Percentiles rank a stretch among this genome's conserved stretches.
Conservation (phyloP, 2,797 vertebrate species). For the Thamnophis elegans region DNA sequence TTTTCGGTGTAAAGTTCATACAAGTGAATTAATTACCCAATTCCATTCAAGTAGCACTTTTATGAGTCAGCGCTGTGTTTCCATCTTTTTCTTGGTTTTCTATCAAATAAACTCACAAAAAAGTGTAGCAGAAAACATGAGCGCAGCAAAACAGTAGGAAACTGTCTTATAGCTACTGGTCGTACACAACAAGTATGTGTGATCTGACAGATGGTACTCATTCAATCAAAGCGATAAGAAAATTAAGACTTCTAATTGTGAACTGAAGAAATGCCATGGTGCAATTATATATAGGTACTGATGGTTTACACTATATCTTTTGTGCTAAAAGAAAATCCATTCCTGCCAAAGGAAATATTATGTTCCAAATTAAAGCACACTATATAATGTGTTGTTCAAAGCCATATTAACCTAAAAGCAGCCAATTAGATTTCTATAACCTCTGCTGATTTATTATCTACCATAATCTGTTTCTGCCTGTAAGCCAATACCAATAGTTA, state of each 20-base stretch:
- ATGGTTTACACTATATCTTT: neutral
- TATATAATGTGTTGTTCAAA: slow-evolving; percentile 27
- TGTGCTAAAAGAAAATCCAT: neutral
- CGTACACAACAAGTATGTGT: neutral
- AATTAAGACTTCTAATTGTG: neutral
- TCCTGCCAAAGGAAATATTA: slow-evolving; percentile 14
- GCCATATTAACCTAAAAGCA: slow-evolving; percentile 35
- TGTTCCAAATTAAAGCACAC: slow-evolving; percentile 22
- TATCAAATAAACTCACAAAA: neutral
- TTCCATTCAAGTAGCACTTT: neutral
- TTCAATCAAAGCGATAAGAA: neutral
- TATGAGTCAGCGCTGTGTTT: neutral
- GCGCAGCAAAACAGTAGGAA: neutral
- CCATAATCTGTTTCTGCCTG: slow-evolving; percentile 51
- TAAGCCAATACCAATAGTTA: slow-evolving; percentile 49
- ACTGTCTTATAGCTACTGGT: neutral
- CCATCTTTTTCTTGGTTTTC: neutral
- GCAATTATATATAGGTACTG: slow-evolving; percentile 13
- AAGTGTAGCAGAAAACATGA: neutral
- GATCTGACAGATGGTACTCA: neutral
- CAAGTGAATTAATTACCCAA: slow-evolving; percentile 4
- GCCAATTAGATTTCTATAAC: slow-evolving; percentile 54
- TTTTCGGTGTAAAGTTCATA: neutral
- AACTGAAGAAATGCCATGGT: neutral
- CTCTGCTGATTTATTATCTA: slow-evolving; percentile 49